These are phyloP conservation scores for Asteroscopus sphinx DNA, from an alignment of 2,888 invertebrate genomes.

Conservation along the genomic window DNA sequence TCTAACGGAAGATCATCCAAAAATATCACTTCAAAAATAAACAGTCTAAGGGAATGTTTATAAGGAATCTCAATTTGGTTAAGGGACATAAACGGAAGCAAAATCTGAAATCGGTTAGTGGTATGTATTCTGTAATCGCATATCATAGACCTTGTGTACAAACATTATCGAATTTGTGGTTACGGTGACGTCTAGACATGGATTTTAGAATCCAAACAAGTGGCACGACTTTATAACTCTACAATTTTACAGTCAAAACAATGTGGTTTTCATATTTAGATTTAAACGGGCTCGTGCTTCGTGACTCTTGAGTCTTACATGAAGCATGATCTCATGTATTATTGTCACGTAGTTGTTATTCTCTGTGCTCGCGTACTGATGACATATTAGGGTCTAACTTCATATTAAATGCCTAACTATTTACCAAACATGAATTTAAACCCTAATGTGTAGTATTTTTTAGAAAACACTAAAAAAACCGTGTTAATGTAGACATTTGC, in stretches of 20 bases:
- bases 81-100: background rate
- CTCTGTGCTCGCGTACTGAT: conserved; percentile 22
- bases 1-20: no score
- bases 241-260: conserved; percentile 40
- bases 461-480: conserved; percentile 24
- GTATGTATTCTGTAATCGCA: conserved; percentile 3
- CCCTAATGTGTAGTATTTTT: no score
- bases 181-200: conserved; percentile 43
- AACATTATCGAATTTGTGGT: conserved; percentile 50
- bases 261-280: conserved; percentile 53
- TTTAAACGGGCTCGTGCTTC: conserved; percentile 46
- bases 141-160: conserved; percentile 28
- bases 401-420: no score
- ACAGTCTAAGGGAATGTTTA: no score
- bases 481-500: conserved; percentile 39
- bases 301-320: conserved; percentile 40
- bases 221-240: conserved; percentile 12
- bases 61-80: no score
- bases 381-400: conserved; percentile 34
- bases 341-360: conserved; percentile 46
- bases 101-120: conserved; percentile 7
- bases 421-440: no score
- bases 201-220: conserved; percentile 57
- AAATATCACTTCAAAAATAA: no score
- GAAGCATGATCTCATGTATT: conserved; percentile 51